phyloP scores from a whole-genome alignment of 2,888 invertebrate genomes.

The Nasonia oneida region DNA sequence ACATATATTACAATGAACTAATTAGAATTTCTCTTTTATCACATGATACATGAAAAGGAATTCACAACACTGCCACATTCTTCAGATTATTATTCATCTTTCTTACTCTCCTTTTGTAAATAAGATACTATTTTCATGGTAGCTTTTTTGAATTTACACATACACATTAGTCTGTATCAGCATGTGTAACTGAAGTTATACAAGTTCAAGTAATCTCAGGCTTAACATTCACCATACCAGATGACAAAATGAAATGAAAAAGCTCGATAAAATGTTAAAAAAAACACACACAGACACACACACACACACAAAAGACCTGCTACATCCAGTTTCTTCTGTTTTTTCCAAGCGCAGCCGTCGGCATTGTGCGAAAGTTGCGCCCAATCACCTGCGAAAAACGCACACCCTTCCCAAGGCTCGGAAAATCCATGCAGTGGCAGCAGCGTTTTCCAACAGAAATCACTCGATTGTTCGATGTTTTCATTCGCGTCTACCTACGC shows the following conservation, averaged over 20 bases:
- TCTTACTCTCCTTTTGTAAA: constrained; percentile 46
- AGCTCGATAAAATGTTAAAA: background rate
- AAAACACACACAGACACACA: too few relatives aligned
- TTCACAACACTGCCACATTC: constrained; percentile 20
- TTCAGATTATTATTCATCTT: constrained; percentile 25
- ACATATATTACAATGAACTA: background rate
- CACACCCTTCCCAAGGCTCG: background rate
- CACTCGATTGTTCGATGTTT: background rate
- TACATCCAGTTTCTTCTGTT: background rate
- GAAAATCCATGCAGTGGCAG: background rate
- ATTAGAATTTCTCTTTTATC: constrained; percentile 33
- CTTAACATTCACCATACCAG: background rate
- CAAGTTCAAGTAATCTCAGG: constrained; percentile 12
- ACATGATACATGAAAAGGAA: constrained; percentile 20
- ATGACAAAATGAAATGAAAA: background rate
- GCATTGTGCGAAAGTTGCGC: background rate
- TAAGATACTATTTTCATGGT: constrained; percentile 29
- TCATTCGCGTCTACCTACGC: background rate
- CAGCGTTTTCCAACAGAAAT: background rate
- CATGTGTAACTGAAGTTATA: constrained; percentile 40
- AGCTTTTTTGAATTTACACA: constrained; percentile 13
- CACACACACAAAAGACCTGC: background rate
- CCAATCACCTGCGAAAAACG: background rate
- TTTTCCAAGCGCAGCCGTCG: background rate
- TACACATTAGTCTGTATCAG: constrained; percentile 2